phyloP scores from a whole-genome alignment of 2,113 vertebrate genomes.

The Pomatostomus ruficeps region DNA sequence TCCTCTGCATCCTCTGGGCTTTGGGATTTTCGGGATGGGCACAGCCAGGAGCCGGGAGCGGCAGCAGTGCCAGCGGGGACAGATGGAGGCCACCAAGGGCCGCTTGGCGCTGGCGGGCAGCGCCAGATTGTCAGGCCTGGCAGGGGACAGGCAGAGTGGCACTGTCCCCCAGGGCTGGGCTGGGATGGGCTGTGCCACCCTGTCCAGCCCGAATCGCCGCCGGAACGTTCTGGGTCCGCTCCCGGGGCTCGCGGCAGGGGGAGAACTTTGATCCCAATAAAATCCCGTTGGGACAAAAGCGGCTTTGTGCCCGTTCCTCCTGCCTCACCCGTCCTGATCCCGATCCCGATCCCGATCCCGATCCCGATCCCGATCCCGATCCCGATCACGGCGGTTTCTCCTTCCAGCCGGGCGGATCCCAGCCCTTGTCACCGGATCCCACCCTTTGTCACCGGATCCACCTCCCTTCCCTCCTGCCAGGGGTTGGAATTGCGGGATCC shows the following conservation, averaged over 20 bases:
- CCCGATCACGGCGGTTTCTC: rapidly evolving
- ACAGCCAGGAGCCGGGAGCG: not conserved
- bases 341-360: too few species aligned
- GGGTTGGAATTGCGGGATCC: too few species aligned
- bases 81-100: not conserved
- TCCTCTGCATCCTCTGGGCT: rapidly evolving
- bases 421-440: not conserved
- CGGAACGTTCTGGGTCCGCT: not conserved
- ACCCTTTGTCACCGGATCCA: rapidly evolving
- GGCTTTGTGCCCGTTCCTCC: not conserved
- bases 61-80: not conserved
- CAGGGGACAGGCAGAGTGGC: not conserved
- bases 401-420: not conserved
- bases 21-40: not conserved
- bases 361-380: too few species aligned
- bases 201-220: not conserved
- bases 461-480: too few species aligned
- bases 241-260: not conserved
- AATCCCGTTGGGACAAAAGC: not conserved
- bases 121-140: not conserved
- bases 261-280: not conserved
- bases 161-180: not conserved
- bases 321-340: not conserved
- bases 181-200: not conserved
- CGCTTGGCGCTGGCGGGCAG: not conserved